Evolutionary conservation across 1,140 invertebrate species (phyloP).

Genomic region (Lamellibrachia luymesi): DNA sequence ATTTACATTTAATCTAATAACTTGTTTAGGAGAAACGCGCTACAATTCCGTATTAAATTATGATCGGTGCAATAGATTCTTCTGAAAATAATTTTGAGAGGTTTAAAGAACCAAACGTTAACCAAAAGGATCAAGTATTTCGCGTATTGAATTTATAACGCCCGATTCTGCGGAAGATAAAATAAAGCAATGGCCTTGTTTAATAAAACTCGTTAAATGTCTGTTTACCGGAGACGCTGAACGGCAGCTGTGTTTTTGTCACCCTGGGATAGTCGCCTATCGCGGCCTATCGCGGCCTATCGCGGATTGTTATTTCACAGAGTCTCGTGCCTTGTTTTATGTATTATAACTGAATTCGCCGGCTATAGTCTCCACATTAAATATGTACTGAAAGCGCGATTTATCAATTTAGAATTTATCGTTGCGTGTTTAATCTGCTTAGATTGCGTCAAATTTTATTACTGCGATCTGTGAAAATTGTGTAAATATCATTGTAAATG

Average conservation of each 20-base stretch:
- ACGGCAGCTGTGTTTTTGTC: not conserved
- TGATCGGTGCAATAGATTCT: not conserved
- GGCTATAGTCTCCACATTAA: not conserved
- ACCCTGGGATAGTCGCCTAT: not conserved
- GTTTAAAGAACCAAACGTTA: not conserved
- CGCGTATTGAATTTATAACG: not conserved
- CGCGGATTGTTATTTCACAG: not conserved
- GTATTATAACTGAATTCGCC: not conserved
- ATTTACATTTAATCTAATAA: not conserved
- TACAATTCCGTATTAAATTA: not conserved
- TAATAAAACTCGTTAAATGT: not conserved
- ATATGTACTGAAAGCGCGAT: not conserved
- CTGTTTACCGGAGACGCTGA: not conserved
- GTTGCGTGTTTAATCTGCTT: not conserved
- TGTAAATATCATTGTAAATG: not conserved
- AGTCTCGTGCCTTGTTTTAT: not conserved
- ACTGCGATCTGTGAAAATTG: not conserved
- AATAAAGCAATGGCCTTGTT: not conserved
- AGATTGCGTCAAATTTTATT: not conserved
- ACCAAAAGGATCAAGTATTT: not conserved
- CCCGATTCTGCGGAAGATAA: not conserved
- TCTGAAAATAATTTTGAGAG: not conserved
- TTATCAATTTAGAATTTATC: slow-evolving; percentile 1
- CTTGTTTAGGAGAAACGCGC: not conserved
- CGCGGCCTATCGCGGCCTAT: not conserved